Base-by-base conservation (phyloP, 2,888 invertebrate species). In the Conops quadrifasciatus region DNA sequence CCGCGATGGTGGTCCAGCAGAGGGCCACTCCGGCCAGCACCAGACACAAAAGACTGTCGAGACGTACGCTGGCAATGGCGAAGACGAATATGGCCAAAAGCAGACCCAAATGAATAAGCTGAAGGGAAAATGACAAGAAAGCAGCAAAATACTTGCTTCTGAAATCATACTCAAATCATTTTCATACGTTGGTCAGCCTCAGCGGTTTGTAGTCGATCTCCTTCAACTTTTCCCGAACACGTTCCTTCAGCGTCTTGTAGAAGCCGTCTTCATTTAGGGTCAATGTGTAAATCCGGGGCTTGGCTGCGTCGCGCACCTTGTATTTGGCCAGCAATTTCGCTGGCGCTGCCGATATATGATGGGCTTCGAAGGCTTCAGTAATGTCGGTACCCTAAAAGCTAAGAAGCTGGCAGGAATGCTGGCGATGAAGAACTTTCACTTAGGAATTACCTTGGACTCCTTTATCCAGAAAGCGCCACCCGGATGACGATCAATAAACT, bases 401-500 rank as follows among this genome's bases (percentile, higher is more conserved):
- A 5, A 9, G 28, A 1, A 28, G 24, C 24, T 58, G n/a, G n/a
- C 45, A 15, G 11, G 15, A 63, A 24, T 16, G 5, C 13, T 28
- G 11, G n/a, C n/a, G n/a, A n/a, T n/a, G 13, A 26, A n/a, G 43
- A 47, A 51, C 26, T 21, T 53, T 2, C 1, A 9, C 19, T 49
- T 30, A 3, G 7, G 13, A 24, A 9, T 26, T 86, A 90, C 93
- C 88, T 91, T 90, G 1, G 92, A 90, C 62, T 91, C 85, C 47
- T 87, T 85, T 66, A 94, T 80, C 94, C 94, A 95, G 80, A 92
- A 91, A 0, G 87, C 79, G 1, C 97, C 95, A 47, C 96, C 96
- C 0, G 97, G 98, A 88, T 98, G 98, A 60, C 87, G 88, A 3
- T 90, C 84, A 5, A 93, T 87, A 83, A 96, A 98, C 24, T 89